These are phyloP conservation scores for Gyps fulvus DNA, from an alignment of 2,113 vertebrate species.

Conservation along the genomic window DNA sequence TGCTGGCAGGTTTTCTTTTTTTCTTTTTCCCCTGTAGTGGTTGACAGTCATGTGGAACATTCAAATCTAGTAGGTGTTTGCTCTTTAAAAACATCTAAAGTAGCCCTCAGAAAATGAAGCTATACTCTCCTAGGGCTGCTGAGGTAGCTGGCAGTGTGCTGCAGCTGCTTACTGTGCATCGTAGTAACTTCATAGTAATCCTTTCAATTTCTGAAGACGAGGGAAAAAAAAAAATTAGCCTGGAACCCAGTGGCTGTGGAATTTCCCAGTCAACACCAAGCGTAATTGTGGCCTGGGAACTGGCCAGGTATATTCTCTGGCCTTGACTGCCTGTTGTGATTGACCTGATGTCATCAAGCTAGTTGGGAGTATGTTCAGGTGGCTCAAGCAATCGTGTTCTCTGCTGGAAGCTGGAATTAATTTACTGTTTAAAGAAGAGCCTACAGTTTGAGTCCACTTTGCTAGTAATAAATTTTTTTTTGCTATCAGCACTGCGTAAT, in stretches of 20 bases:
- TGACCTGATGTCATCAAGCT: not conserved
- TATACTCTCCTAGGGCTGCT: not conserved
- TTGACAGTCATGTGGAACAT: not conserved
- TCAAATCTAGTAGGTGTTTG: not conserved
- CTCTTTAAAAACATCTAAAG: not conserved
- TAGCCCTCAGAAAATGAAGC: not conserved
- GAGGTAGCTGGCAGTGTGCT: not conserved
- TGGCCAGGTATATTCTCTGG: not conserved
- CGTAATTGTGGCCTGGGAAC: not conserved
- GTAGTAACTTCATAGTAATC: not conserved
- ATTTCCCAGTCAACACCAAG: not conserved
- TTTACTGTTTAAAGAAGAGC: not conserved
- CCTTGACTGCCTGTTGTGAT: not conserved
- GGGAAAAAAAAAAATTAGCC: not conserved
- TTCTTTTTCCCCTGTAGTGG: not conserved
- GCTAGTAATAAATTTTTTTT: not conserved
- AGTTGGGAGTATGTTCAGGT: not conserved
- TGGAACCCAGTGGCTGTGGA: not conserved
- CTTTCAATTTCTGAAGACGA: not conserved
- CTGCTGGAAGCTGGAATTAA: constrained; percentile 38
- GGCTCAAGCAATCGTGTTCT: not conserved
- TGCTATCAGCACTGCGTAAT: not conserved
- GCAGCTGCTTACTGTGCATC: not conserved
- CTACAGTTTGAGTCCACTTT: not conserved
- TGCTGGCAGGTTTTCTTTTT: not conserved